phyloP scores from a whole-genome alignment of 2,888 invertebrate species.

The Chloroclystis v-ata region DNA sequence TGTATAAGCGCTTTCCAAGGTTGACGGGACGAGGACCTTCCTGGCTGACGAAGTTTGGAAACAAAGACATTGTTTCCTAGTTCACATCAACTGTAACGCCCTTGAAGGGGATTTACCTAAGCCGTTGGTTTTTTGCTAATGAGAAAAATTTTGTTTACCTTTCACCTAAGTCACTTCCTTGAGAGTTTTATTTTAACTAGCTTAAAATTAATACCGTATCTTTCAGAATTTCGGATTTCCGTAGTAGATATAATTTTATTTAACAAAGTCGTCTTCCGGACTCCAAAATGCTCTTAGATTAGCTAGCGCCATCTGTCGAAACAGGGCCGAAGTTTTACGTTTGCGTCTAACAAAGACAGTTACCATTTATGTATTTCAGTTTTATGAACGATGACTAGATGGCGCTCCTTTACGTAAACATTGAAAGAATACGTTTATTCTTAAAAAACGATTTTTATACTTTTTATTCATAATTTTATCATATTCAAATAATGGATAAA shows the following conservation, averaged over 20 bases:
- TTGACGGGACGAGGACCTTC: slow-evolving; percentile 52
- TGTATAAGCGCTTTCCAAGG: slow-evolving; percentile 42
- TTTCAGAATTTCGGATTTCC: too few relatives aligned
- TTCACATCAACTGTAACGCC: slow-evolving; percentile 61
- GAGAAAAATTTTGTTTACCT: slow-evolving; percentile 11
- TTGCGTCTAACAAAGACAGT: slow-evolving; percentile 21
- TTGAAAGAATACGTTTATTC: too few relatives aligned
- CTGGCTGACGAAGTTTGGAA: slow-evolving; percentile 57
- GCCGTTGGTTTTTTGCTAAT: slow-evolving; percentile 19
- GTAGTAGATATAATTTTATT: too few relatives aligned
- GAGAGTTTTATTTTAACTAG: neutral
- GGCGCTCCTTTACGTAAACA: too few relatives aligned
- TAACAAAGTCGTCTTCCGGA: neutral
- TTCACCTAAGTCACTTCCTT: slow-evolving; percentile 6
- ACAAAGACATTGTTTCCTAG: slow-evolving; percentile 70
- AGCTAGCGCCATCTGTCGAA: slow-evolving; percentile 42
- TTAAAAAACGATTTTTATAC: too few relatives aligned
- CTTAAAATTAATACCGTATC: too few relatives aligned
- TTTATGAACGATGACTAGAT: slow-evolving; percentile 36
- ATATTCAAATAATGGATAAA: too few relatives aligned
- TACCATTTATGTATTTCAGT: slow-evolving; percentile 8
- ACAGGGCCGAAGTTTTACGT: slow-evolving; percentile 24
- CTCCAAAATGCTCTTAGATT: neutral
- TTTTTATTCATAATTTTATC: too few relatives aligned
- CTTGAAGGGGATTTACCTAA: slow-evolving; percentile 47